Evolutionary conservation across 1,140 invertebrate species (phyloP).

Genomic region (Metaphire vulgaris): DNA sequence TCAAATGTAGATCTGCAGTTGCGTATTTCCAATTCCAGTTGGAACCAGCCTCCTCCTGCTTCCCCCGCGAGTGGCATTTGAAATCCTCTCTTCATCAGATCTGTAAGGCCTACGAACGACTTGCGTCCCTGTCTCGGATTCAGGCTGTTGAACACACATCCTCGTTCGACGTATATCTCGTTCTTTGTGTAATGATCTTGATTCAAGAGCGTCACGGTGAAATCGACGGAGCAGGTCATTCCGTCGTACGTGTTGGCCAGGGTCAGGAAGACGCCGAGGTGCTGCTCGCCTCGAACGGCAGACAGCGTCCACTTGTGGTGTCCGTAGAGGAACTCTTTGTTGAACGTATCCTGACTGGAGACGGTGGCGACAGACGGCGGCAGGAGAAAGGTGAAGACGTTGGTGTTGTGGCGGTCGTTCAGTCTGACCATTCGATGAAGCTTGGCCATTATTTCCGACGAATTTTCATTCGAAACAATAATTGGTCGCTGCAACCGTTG

Average conservation of each 20-base stretch:
- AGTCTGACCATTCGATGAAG: slow-evolving; percentile 76
- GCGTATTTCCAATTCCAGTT: slow-evolving; percentile 71
- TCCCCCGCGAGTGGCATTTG: slow-evolving; percentile 43
- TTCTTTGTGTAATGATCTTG: slow-evolving; percentile 78
- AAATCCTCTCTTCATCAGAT: slow-evolving; percentile 69
- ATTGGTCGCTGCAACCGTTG: not conserved
- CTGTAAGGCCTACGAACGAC: slow-evolving; percentile 70
- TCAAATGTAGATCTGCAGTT: slow-evolving; percentile 71
- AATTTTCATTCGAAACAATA: not conserved
- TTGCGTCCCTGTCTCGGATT: slow-evolving; percentile 69
- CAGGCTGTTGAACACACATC: slow-evolving; percentile 65
- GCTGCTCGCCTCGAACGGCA: slow-evolving; percentile 70
- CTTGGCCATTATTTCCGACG: slow-evolving; percentile 62
- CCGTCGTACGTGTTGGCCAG: slow-evolving; percentile 67
- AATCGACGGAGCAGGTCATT: slow-evolving; percentile 63
- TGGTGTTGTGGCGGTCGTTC: slow-evolving; percentile 73
- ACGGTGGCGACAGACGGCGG: slow-evolving; percentile 37
- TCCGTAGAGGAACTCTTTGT: slow-evolving; percentile 75
- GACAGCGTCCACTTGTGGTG: slow-evolving; percentile 82
- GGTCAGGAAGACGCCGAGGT: slow-evolving; percentile 73
- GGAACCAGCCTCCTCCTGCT: slow-evolving; percentile 74
- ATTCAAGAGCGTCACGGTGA: slow-evolving; percentile 75
- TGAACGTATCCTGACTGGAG: slow-evolving; percentile 57
- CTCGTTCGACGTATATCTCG: slow-evolving; percentile 71
- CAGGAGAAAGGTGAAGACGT: slow-evolving; percentile 57